Evolutionary conservation across 2,113 vertebrate genomes (phyloP).

Genomic region (Indicator indicator): DNA sequence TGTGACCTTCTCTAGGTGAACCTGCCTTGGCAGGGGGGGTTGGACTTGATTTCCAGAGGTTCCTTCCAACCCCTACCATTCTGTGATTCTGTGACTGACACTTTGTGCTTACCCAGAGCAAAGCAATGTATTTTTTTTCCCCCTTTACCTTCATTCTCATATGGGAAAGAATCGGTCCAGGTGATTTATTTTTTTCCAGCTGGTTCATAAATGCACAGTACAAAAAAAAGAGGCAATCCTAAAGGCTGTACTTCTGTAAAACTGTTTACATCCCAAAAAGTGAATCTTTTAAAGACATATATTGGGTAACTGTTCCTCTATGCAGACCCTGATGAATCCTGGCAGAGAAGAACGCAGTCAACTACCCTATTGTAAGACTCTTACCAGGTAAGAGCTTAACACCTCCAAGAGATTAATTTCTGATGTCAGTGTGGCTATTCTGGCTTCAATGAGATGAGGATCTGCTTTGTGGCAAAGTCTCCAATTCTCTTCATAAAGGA

Average conservation of each 20-base stretch:
- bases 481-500: background rate
- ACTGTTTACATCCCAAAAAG: background rate
- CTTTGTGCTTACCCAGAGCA: background rate
- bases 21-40: no score
- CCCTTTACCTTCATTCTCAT: background rate
- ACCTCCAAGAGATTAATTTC: background rate
- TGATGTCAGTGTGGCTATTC: background rate
- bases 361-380: background rate
- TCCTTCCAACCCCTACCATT: no score
- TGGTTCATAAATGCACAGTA: background rate
- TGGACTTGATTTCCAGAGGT: no score
- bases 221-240: background rate
- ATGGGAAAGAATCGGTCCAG: background rate
- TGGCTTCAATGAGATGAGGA: background rate
- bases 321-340: background rate
- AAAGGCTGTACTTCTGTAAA: background rate
- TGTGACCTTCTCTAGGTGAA: no score
- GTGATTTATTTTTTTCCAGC: no score
- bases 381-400: background rate
- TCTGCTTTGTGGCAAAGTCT: background rate
- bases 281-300: background rate
- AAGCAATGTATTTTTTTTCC: background rate
- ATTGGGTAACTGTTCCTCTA: background rate
- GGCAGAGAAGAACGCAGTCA: background rate
- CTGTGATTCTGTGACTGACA: no score